Base-by-base conservation (phyloP, 2,888 invertebrate genomes). In the Rotaria macrura region DNA sequence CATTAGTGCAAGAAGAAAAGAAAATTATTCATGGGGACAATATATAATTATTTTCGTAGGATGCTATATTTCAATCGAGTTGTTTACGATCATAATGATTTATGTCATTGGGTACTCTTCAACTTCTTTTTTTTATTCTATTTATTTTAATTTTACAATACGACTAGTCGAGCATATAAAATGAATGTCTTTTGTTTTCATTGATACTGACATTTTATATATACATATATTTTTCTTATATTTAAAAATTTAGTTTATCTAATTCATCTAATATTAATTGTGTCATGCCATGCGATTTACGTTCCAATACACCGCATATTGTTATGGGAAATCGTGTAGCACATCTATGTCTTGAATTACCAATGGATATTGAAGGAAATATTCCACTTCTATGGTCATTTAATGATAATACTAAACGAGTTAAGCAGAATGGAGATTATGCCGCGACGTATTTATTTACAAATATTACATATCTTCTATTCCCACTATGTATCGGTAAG, bases 321-420 rank as follows among this genome's bases (percentile, higher is more conserved):
- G 79, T 10, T 43, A 79, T 79, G 79, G 79, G 79, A 79, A 79
- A 79, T 79, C 43, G 43, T 79, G n/a, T 79, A 38, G 79, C 79
- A 43, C 79, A 79, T 79, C 10, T 79, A 43, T n/a, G 20, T 25
- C 23, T 86, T 29, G 79, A 57, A 34, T 23, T 86, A 47, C 84
- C 86, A 34, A 29, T 84, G 29, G 49, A 85, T 84, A 84, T 84
- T 34, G 86, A 86, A 84, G 86, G 86, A 47, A 65, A 57, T 17
- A 86, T 86, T 65, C 86, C 86, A 72, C 49, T 74, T 25, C 49
- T 86, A 29, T 86, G 86, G 86, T 40, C 79, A 79, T 43, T 79
- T 79, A 40, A 79, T 79, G 79, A 79, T 79, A n/a, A 43, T 79
- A 79, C 43, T 14, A 79, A 79, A 43, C 40, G 43, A n/a, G 34